Evolutionary conservation across 2,113 vertebrate species (phyloP).

Genomic region (Tragelaphus imberbis): DNA sequence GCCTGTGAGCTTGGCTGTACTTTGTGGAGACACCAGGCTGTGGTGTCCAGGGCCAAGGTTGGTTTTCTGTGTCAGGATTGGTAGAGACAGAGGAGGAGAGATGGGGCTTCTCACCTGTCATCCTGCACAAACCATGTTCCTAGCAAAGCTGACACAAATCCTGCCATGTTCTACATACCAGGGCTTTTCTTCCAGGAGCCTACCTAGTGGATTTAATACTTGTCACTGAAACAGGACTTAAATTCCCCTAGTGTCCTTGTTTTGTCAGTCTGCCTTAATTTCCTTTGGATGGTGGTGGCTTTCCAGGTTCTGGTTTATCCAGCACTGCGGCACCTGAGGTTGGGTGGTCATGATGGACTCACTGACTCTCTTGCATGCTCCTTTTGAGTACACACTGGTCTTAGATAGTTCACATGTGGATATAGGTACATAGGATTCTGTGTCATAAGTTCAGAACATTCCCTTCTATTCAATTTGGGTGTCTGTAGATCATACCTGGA

Average conservation of each 20-base stretch:
- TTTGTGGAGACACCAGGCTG: background rate
- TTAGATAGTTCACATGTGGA: background rate
- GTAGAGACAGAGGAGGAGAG: background rate
- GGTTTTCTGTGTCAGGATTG: background rate
- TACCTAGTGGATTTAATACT: background rate
- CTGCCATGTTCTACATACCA: background rate
- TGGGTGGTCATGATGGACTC: background rate
- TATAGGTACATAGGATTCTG: background rate
- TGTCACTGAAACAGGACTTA: background rate
- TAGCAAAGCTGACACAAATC: background rate
- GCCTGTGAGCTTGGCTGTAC: background rate
- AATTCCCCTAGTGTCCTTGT: background rate
- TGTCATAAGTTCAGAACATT: background rate
- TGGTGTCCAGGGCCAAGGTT: background rate
- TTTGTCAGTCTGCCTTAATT: background rate
- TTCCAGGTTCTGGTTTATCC: background rate
- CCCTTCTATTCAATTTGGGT: background rate
- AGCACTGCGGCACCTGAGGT: rapidly evolving
- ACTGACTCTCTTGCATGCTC: background rate
- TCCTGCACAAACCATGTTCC: background rate
- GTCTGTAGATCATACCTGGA: background rate
- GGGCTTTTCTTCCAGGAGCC: background rate
- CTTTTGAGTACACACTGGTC: background rate
- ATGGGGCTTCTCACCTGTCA: background rate
- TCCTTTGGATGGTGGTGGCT: background rate